These are phyloP conservation scores for Pantherophis guttatus DNA, from an alignment of 2,113 vertebrate species.

Conservation along the genomic window DNA sequence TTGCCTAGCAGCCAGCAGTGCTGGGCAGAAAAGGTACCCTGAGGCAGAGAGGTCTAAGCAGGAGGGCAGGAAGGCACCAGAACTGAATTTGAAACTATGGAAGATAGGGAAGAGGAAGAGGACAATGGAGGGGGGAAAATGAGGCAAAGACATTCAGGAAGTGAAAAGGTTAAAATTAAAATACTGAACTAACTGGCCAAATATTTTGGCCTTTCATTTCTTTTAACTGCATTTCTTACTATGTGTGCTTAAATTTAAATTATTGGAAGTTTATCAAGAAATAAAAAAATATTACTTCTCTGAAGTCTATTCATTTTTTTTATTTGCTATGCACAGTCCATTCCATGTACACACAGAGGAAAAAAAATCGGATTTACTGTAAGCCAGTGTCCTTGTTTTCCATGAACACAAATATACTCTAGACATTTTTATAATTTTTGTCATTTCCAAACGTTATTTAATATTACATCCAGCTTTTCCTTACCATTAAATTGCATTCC, in stretches of 20 bases:
- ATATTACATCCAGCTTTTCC: background rate
- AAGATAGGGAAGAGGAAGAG: background rate
- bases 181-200: background rate
- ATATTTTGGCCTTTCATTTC: background rate
- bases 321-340: background rate
- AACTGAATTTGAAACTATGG: background rate
- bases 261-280: background rate
- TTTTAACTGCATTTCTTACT: background rate
- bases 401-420: background rate
- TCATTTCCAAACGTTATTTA: background rate
- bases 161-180: background rate
- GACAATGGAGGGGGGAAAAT: background rate
- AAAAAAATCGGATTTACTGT: background rate
- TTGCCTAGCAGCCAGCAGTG: background rate
- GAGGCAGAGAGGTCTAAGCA: background rate
- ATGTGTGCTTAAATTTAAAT: background rate
- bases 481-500: constrained; percentile 74
- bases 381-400: background rate
- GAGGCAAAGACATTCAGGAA: background rate
- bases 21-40: background rate
- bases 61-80: background rate
- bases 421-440: background rate
- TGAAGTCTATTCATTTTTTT: background rate
- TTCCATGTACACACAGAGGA: background rate
- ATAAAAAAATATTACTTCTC: background rate